These are phyloP conservation scores for Malthinus seriepunctatus DNA, from an alignment of 2,888 invertebrate species.

Conservation along the genomic window DNA sequence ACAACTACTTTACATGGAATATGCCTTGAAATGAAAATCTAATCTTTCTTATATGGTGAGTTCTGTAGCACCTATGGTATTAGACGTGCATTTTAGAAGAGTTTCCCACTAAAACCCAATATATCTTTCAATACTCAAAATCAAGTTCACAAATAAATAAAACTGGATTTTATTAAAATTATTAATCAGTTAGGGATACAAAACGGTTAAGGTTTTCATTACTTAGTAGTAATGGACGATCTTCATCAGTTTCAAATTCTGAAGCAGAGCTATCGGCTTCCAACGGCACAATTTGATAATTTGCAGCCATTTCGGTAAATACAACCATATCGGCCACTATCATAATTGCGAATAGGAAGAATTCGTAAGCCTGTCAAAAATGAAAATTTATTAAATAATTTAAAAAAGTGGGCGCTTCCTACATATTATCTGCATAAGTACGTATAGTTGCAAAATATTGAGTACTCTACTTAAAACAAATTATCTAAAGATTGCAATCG, in stretches of 20 bases:
- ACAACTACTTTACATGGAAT: too few relatives aligned
- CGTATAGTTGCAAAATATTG: neutral
- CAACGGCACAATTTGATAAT: constrained; percentile 54
- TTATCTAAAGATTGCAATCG: constrained; percentile 11
- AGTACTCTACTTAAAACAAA: neutral
- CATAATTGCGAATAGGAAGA: constrained; percentile 72
- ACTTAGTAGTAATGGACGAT: constrained; percentile 8
- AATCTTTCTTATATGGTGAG: too few relatives aligned
- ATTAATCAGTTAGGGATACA: too few relatives aligned
- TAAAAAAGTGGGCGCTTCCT: neutral
- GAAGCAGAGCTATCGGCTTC: constrained; percentile 50
- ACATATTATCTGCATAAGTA: neutral
- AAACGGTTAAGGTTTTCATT: too few relatives aligned
- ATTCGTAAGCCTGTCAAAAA: constrained; percentile 67
- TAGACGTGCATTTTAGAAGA: too few relatives aligned
- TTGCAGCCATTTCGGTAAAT: constrained; percentile 61
- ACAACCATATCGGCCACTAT: constrained; percentile 70
- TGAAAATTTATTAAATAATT: neutral
- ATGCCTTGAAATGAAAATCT: too few relatives aligned
- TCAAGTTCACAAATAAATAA: too few relatives aligned
- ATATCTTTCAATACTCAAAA: too few relatives aligned
- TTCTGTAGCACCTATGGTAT: too few relatives aligned
- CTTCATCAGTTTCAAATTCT: constrained; percentile 27
- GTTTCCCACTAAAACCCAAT: too few relatives aligned
- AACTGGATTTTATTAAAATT: too few relatives aligned